Base-by-base conservation (phyloP, 1,140 invertebrate genomes). In the Hestina assimilis region DNA sequence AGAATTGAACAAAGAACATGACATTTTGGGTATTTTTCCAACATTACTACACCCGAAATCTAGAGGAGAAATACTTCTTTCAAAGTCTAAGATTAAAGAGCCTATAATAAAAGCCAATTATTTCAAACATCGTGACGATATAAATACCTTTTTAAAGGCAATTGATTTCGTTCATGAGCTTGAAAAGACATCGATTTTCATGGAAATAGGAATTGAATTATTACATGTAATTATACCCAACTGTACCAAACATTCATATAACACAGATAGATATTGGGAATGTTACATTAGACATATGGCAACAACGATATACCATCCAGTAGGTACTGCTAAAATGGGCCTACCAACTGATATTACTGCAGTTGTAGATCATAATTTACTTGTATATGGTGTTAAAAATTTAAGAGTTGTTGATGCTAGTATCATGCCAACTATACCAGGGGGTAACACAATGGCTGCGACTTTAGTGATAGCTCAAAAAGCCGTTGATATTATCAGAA, bases 61-160 rank as follows among this genome's bases (percentile, higher is more conserved):
- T 19, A 75, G 60, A 23, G 90, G 90, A 1, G 67, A 72, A 33
- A 59, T 91, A 29, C 59, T 79, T 17, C 55, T 91, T 43, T 57
- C 61, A 19, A 78, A 86, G 50, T 51, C 45, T 19, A 43, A 88
- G 63, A 85, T 76, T 35, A 82, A 83, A 2, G 66, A 92, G 17
- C 96, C 96, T 0, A 75, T 93, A 12, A 94, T 98, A 47, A 92
- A 94, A 75, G 92, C 95, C 0, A 94, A 94, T 68, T 97, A 96
- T 73, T 87, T 97, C 26, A 91, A 91, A 3, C 90, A 95, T 66
- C 89, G 91, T 0, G 92, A 94, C 11, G 95, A 96, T 71, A 89
- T 94, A 4, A 83, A 89, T 5, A 90, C 90, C 1, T 82, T 96
- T 1, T 87, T 96, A 2, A 92, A 94, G 43, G 94, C 93, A 11